These are phyloP conservation scores for Herpetotheres cachinnans DNA, from an alignment of 2,113 vertebrate genomes.

Conservation along the genomic window DNA sequence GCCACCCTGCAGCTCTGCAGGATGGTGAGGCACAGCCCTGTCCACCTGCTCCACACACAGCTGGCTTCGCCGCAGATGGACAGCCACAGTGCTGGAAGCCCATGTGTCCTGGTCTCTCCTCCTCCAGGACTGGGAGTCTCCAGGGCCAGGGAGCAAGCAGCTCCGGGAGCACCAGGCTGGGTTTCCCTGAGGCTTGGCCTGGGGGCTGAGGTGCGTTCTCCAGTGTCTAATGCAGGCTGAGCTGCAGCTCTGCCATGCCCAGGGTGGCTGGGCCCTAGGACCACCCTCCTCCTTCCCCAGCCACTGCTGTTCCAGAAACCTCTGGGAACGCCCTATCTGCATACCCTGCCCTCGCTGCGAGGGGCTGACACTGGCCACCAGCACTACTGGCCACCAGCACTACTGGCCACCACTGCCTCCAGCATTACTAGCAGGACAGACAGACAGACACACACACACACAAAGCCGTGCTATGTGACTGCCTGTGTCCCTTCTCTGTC, in stretches of 20 bases:
- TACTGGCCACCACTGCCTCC: not conserved
- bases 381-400: not conserved
- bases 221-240: not conserved
- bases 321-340: not conserved
- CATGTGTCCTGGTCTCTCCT: not conserved
- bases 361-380: not conserved
- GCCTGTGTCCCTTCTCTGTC: fast-evolving
- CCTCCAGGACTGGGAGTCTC: not conserved
- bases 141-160: fast-evolving
- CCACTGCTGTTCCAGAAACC: not conserved
- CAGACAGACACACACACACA: fast-evolving
- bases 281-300: not conserved
- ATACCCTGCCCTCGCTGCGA: not conserved
- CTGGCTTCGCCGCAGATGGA: fast-evolving
- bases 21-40: not conserved
- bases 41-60: fast-evolving
- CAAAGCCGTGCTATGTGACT: not conserved
- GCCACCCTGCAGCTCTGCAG: fast-evolving
- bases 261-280: not conserved
- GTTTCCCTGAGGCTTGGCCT: not conserved
- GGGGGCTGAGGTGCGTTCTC: not conserved
- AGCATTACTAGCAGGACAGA: not conserved
- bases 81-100: not conserved
- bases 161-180: fast-evolving
- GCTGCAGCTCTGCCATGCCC: not conserved